Conservation (phyloP, 2,797 vertebrate species). For the Coregonus ussuriensis region DNA sequence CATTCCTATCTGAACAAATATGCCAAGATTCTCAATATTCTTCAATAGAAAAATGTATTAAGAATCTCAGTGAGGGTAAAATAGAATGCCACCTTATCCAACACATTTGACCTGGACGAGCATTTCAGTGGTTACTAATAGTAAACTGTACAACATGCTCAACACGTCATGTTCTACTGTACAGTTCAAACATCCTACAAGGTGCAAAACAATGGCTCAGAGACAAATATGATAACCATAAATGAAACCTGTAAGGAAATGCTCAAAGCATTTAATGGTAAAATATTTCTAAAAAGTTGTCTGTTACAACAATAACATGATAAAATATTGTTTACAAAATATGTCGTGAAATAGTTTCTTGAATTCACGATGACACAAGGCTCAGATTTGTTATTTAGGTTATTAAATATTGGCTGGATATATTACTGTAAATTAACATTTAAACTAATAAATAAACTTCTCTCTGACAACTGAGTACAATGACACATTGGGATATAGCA, state of each 20-base stretch:
- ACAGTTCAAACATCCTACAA: slow-evolving; percentile 30
- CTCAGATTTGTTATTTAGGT: slow-evolving; percentile 39
- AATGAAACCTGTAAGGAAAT: slow-evolving; percentile 52
- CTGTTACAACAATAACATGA: slow-evolving; percentile 21
- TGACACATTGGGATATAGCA: neutral
- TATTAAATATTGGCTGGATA: slow-evolving; percentile 53
- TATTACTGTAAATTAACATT: slow-evolving; percentile 55
- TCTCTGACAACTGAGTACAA: slow-evolving; percentile 11
- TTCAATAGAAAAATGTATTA: neutral
- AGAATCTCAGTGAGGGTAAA: slow-evolving; percentile 2
- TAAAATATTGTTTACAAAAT: slow-evolving; percentile 69
- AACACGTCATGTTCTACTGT: slow-evolving; percentile 19
- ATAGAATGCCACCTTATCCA: slow-evolving; percentile 6
- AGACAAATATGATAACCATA: slow-evolving; percentile 43
- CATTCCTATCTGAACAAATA: neutral
- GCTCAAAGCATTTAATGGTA: slow-evolving; percentile 20
- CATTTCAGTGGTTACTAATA: slow-evolving; percentile 10
- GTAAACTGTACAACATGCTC: slow-evolving; percentile 34
- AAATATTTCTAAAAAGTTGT: slow-evolving; percentile 29
- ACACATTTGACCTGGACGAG: slow-evolving; percentile 27
- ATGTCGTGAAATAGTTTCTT: slow-evolving; percentile 46
- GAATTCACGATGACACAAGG: slow-evolving; percentile 1
- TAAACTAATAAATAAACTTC: slow-evolving; percentile 18
- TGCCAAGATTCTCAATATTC: neutral
- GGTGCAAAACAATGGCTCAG: slow-evolving; percentile 8